These are phyloP conservation scores for Anthopleura xanthogrammica DNA, from an alignment of 92 coral and sea anemone genomes.

Conservation along the genomic window DNA sequence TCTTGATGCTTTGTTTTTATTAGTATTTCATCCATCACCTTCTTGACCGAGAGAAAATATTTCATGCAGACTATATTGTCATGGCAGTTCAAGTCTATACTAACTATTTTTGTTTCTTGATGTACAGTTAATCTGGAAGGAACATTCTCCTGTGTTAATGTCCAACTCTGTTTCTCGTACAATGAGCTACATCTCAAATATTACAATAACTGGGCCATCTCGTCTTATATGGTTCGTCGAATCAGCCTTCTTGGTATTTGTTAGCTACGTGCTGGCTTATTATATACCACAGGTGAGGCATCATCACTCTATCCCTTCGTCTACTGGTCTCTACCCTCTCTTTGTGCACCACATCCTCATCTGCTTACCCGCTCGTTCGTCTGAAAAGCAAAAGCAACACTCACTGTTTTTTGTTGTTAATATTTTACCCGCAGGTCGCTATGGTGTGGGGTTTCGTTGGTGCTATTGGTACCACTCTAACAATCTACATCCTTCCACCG, in stretches of 20 bases:
- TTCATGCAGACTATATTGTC: too few relatives aligned
- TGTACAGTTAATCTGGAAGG: conserved; percentile 77
- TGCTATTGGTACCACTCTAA: conserved; percentile 69
- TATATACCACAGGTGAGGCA: conserved; percentile 73
- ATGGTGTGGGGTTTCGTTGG: conserved; percentile 96
- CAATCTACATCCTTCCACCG: conserved; percentile 80
- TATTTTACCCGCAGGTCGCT: conserved; percentile 57
- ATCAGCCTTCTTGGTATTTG: conserved; percentile 59
- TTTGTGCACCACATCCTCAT: too few relatives aligned
- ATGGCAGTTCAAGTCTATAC: too few relatives aligned
- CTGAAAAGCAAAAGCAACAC: background rate
- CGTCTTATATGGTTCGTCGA: conserved; percentile 62
- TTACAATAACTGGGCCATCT: conserved; percentile 67
- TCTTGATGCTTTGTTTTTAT: too few relatives aligned
- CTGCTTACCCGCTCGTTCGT: too few relatives aligned
- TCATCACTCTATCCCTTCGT: too few relatives aligned
- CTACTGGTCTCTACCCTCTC: too few relatives aligned
- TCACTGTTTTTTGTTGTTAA: background rate
- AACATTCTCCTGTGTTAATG: conserved; percentile 16
- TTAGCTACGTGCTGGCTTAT: conserved; percentile 72
- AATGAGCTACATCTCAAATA: conserved; percentile 56
- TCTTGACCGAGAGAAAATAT: too few relatives aligned
- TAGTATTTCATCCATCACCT: too few relatives aligned
- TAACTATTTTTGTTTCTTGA: background rate
- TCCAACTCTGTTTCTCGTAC: conserved; percentile 47